A percentile compares a stretch with the other conserved stretches of the same genome.
Evolutionary conservation across 1,140 invertebrate species (phyloP).

Genomic region (Micrasema minimum): DNA sequence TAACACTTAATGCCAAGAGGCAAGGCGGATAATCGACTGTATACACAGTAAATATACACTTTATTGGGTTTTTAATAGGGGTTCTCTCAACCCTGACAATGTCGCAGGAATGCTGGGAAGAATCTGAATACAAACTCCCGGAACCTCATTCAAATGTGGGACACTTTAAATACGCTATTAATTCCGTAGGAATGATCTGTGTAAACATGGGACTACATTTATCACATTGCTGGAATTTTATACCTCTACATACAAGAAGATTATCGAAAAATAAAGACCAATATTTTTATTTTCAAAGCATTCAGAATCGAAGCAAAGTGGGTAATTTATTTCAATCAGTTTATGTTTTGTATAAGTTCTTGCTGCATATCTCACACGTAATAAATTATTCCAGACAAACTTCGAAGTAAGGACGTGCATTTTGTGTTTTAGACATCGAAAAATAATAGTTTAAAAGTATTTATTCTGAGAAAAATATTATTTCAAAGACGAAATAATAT

Average conservation of each 20-base stretch:
- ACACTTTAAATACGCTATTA: neutral
- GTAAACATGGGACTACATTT: too few species aligned
- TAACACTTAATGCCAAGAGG: constrained; percentile 10
- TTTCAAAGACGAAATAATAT: constrained; percentile 15
- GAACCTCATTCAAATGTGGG: neutral
- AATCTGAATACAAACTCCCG: too few species aligned
- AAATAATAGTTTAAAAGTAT: neutral
- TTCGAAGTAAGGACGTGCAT: neutral
- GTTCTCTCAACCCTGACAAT: constrained; percentile 8
- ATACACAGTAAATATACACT: neutral
- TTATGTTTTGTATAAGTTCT: too few species aligned
- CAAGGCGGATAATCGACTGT: constrained; percentile 2
- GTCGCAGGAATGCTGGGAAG: neutral
- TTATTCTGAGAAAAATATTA: constrained; percentile 33
- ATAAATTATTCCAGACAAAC: constrained; percentile 25
- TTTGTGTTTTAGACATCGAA: constrained; percentile 2
- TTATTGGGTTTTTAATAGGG: neutral
- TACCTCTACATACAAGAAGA: too few species aligned
- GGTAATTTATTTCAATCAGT: too few species aligned
- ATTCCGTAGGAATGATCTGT: neutral
- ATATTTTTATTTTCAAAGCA: too few species aligned
- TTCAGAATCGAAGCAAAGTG: too few species aligned
- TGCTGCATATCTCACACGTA: too few species aligned
- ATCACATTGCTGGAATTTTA: too few species aligned
- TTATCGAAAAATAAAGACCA: too few species aligned